Conservation (phyloP, 1,140 invertebrate species). For the Diprion similis region DNA sequence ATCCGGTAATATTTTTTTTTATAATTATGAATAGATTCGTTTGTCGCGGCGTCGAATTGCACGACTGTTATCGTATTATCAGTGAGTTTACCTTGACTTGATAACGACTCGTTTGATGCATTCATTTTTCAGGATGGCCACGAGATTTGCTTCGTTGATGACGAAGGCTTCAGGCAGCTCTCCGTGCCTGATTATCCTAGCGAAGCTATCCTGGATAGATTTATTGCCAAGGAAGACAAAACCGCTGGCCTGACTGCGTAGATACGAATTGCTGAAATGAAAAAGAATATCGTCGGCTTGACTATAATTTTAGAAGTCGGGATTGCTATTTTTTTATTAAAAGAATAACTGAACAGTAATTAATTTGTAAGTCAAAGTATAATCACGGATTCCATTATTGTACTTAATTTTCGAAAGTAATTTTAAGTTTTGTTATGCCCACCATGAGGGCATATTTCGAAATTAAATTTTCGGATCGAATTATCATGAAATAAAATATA, state of each 20-base stretch:
- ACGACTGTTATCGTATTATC: background rate
- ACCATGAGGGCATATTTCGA: too few relatives aligned
- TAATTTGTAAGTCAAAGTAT: too few relatives aligned
- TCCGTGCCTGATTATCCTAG: constrained; percentile 87
- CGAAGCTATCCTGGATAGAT: constrained; percentile 80
- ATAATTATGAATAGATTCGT: background rate
- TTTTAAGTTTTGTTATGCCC: too few relatives aligned
- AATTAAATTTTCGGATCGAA: too few relatives aligned
- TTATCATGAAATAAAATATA: too few relatives aligned
- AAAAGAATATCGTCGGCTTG: background rate
- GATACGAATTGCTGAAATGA: background rate
- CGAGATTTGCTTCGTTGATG: constrained; percentile 99
- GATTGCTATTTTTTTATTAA: too few relatives aligned
- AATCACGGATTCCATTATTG: too few relatives aligned
- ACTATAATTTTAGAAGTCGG: too few relatives aligned
- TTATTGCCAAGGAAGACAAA: constrained; percentile 72
- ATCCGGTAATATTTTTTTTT: constrained; percentile 71
- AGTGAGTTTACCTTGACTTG: constrained; percentile 18
- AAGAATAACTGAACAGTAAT: too few relatives aligned
- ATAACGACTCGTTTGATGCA: constrained; percentile 11
- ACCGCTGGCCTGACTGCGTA: background rate
- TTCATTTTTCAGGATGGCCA: constrained; percentile 79
- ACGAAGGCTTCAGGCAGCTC: constrained; percentile 89
- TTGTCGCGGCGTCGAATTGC: background rate
- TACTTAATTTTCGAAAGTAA: too few relatives aligned